Percentiles rank a stretch among this genome's conserved stretches.
These are phyloP conservation scores for Hydrotaea cyrtoneurina DNA, from an alignment of 2,888 invertebrate species.

Conservation along the genomic window DNA sequence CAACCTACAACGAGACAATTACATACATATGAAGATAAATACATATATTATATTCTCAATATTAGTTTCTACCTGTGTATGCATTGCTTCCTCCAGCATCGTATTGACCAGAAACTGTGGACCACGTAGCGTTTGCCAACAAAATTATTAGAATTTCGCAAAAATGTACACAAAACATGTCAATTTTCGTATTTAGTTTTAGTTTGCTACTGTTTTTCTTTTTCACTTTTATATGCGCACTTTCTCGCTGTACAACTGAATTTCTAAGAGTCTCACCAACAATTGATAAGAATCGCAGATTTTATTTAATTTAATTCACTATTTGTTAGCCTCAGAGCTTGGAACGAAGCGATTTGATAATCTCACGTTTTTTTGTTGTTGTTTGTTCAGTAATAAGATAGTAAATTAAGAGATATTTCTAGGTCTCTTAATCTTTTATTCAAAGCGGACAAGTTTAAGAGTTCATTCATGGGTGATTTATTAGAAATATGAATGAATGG, in stretches of 20 bases:
- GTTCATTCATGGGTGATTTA: neutral
- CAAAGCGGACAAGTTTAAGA: neutral
- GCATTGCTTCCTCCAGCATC: neutral
- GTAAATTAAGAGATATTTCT: constrained; percentile 1
- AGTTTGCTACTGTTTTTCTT: neutral
- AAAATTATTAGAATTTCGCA: neutral
- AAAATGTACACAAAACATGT: neutral
- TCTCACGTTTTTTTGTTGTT: neutral
- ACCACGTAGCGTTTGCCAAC: neutral
- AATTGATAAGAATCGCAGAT: constrained; percentile 34
- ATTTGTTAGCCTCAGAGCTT: neutral
- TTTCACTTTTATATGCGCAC: constrained; percentile 2
- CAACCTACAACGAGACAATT: constrained; percentile 37
- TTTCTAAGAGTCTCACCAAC: constrained; percentile 16
- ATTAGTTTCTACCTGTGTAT: neutral
- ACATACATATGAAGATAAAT: neutral
- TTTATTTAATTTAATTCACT: constrained; percentile 8
- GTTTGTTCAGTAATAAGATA: neutral
- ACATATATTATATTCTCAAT: neutral
- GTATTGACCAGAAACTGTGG: neutral
- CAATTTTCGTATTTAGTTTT: neutral
- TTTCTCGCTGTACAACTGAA: neutral
- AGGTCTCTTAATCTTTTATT: neutral
- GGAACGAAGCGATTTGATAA: neutral
- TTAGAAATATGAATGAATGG: neutral